phyloP scores from a whole-genome alignment of 1,140 invertebrate genomes.

The Diuraphis noxia region DNA sequence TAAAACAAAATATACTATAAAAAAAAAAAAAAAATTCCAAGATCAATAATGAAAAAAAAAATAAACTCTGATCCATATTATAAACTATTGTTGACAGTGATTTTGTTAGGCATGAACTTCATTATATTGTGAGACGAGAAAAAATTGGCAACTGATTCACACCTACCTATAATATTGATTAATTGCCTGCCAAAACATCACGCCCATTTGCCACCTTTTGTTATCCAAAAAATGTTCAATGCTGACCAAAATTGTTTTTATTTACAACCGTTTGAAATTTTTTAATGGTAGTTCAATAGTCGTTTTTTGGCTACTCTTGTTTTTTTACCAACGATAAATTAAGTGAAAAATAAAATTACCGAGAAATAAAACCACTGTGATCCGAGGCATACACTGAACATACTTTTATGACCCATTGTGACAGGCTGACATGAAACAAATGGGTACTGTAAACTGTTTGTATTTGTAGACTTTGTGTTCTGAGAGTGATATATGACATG shows the following conservation, averaged over 20 bases:
- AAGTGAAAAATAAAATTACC: constrained; percentile 43
- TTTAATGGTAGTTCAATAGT: constrained; percentile 33
- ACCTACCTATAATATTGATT: constrained; percentile 6
- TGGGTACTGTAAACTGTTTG: constrained; percentile 12
- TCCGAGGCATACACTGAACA: neutral
- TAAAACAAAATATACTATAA: too few species aligned
- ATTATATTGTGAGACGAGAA: neutral
- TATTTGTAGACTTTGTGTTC: constrained; percentile 39
- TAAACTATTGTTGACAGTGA: neutral
- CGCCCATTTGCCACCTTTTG: constrained; percentile 15
- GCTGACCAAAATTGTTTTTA: neutral
- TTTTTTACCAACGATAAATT: constrained; percentile 37
- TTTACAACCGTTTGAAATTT: constrained; percentile 11
- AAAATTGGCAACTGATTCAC: neutral
- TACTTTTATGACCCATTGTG: constrained; percentile 46
- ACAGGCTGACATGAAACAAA: constrained; percentile 47
- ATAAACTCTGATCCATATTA: too few species aligned
- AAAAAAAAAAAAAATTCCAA: too few species aligned
- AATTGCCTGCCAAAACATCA: neutral
- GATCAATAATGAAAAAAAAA: too few species aligned
- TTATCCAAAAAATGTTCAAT: neutral
- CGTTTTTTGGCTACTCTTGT: constrained; percentile 20
- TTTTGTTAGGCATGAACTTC: neutral
- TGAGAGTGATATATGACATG: constrained; percentile 43
- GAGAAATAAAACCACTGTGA: constrained; percentile 43